Evolutionary conservation across 2,113 vertebrate species (phyloP), one percentile per base, ranked within the genome.

Genomic region (Bufo bufo): DNA sequence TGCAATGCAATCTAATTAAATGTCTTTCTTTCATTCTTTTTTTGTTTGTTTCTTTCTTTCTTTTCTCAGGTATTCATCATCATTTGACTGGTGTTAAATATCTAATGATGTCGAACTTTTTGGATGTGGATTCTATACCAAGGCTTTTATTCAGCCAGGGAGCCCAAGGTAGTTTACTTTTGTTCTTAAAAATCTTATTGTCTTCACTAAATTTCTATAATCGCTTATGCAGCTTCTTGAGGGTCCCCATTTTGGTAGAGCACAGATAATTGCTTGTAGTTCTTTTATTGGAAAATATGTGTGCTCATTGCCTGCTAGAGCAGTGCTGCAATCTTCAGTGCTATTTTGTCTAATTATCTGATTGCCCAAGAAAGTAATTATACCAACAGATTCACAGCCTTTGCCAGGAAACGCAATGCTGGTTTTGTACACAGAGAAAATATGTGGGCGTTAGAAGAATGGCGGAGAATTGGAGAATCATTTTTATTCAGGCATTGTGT

Each of bases 61-160:
- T 88, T 87, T 90, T 86, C 81, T 14, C 85, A 95, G 95, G 91
- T 89, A 90, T 89, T 86, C 88, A 84, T 92, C 91, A 93, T 91
- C 72, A 69, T 49, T 77, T 89, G 87, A 23, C 85, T 65, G 88
- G 47, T 58, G 87, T 89, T 81, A 78, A 49, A 89, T 93, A 91
- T 80, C 91, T 91, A 90, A 95, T 93, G 92, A 96, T 96, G 95
- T 93, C 95, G 92, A 96, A 96, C 92, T 94, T 95, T 94, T 90
- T 96, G 93, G 95, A 96, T 91, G 94, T 96, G 0, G 95, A 96
- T 82, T 94, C 94, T 13, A 95, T 95, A 90, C 95, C 96, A 43
- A 94, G 95, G 89, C 93, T 96, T 91, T 95, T 96, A 91, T 96
- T 95, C 89, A 96, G 93, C 83, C 95, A 96, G 93, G 95, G 95